phyloP scores from a whole-genome alignment of 2,888 invertebrate genomes.

The Ennomos quercinarius region DNA sequence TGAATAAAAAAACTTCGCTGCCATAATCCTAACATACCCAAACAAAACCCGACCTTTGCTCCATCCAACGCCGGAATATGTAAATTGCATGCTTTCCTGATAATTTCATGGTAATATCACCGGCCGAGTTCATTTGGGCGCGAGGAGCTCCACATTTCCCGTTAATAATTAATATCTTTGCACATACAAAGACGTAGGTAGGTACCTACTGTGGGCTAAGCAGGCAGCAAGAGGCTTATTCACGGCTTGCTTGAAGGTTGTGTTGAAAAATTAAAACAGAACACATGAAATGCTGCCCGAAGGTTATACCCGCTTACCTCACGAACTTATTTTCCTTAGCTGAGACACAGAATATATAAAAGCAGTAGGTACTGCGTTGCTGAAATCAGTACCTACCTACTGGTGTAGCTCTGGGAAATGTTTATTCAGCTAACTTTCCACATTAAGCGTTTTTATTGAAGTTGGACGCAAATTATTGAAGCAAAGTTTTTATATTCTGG shows the following conservation, averaged over 20 bases:
- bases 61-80: conserved; percentile 29
- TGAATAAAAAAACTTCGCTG: not conserved
- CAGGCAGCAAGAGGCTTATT: conserved; percentile 11
- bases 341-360: conserved; percentile 7
- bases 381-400: too few relatives aligned
- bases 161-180: conserved; percentile 78
- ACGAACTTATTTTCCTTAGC: conserved; percentile 17
- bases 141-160: conserved; percentile 50
- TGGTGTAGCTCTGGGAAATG: conserved; percentile 18
- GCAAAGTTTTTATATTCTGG: conserved; percentile 21
- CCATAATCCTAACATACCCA: conserved; percentile 34
- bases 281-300: conserved; percentile 37
- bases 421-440: conserved; percentile 37
- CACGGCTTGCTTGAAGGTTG: conserved; percentile 33
- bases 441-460: conserved; percentile 35
- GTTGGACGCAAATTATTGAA: conserved; percentile 26
- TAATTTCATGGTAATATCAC: conserved; percentile 58
- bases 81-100: conserved; percentile 41
- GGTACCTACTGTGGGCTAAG: not conserved
- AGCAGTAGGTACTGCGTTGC: too few relatives aligned
- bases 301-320: conserved; percentile 27
- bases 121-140: conserved; percentile 57
- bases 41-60: conserved; percentile 26
- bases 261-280: conserved; percentile 46
- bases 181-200: conserved; percentile 65